phyloP scores from a whole-genome alignment of 2,113 vertebrate genomes.

The Pelecanoides urinatrix region DNA sequence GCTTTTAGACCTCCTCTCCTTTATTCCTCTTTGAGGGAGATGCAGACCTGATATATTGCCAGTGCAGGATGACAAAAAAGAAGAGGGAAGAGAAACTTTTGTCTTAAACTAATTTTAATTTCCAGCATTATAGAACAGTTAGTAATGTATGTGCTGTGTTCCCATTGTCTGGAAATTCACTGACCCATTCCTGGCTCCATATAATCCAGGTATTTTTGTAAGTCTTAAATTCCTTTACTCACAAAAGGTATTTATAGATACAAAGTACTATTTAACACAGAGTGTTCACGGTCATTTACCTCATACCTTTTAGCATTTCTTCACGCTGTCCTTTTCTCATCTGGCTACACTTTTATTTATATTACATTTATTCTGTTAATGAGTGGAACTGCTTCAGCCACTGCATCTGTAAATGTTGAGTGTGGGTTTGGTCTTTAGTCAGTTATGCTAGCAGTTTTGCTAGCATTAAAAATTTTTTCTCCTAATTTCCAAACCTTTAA shows the following conservation, averaged over 20 bases:
- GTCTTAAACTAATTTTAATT: neutral
- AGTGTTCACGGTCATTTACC: neutral
- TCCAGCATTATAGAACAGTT: neutral
- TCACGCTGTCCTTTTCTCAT: neutral
- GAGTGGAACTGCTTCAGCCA: neutral
- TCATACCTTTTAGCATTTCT: neutral
- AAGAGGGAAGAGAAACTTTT: neutral
- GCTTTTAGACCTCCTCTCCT: neutral
- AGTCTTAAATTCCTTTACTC: neutral
- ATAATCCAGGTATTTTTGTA: neutral
- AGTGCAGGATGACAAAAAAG: neutral
- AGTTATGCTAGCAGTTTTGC: neutral
- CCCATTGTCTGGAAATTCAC: neutral
- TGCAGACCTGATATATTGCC: neutral
- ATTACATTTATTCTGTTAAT: neutral
- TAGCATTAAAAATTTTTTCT: neutral
- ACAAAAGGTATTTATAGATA: neutral
- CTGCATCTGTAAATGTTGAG: neutral
- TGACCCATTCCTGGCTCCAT: neutral
- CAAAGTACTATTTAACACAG: neutral
- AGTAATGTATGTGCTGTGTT: neutral
- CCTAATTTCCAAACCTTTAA: neutral
- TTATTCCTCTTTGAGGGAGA: neutral
- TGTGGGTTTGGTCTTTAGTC: neutral
- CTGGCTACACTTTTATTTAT: neutral